Evolutionary conservation across 2,888 invertebrate species (phyloP).

Genomic region (Chalcosyrphus nemorum): DNA sequence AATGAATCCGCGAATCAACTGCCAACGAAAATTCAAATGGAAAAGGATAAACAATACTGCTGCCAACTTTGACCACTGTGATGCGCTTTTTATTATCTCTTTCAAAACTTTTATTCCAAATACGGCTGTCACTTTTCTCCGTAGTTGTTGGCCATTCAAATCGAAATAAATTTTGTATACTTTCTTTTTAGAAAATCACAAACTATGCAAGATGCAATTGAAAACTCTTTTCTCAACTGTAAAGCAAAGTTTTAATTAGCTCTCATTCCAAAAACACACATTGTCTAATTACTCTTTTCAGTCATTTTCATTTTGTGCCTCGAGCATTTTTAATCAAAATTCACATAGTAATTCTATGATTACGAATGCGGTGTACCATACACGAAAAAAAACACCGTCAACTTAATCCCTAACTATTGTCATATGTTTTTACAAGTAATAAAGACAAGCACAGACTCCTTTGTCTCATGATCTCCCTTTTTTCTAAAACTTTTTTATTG

Average conservation of each 20-base stretch:
- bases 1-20: too few species aligned
- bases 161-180: too few species aligned
- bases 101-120: too few species aligned
- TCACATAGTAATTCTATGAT: background rate
- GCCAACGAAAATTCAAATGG: too few species aligned
- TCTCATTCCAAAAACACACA: background rate
- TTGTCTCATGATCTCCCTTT: background rate
- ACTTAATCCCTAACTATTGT: conserved; percentile 24
- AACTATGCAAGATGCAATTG: background rate
- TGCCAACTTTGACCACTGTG: too few species aligned
- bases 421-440: conserved; percentile 15
- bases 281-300: background rate
- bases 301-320: background rate
- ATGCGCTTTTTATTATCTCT: too few species aligned
- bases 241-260: background rate
- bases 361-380: background rate
- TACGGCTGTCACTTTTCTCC: too few species aligned
- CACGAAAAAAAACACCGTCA: background rate
- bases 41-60: too few species aligned
- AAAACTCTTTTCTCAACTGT: background rate
- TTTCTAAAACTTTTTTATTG: background rate
- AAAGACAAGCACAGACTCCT: background rate
- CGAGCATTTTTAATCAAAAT: background rate
- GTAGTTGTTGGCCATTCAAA: too few species aligned
- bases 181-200: too few species aligned